Evolutionary conservation across 2,888 invertebrate genomes (phyloP).

Genomic region (Apomyelois bistriatella): DNA sequence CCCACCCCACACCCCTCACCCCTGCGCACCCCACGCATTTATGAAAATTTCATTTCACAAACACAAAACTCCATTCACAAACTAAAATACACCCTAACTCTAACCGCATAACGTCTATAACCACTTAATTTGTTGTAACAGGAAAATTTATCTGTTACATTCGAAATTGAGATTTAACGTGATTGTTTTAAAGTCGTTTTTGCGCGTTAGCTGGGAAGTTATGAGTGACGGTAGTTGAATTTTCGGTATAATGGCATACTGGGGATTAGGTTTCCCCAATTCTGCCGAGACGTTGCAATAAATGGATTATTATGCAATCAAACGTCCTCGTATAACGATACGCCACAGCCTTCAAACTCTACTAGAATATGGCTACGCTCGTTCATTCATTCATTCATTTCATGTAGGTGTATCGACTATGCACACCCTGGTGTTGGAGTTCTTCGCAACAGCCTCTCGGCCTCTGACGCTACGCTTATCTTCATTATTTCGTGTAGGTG

Average conservation of each 20-base stretch:
- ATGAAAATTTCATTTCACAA: conserved; percentile 77
- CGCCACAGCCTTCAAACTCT: conserved; percentile 7
- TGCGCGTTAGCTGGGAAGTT: conserved; percentile 31
- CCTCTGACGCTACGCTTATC: no score
- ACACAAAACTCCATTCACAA: conserved; percentile 41
- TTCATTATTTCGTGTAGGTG: no score
- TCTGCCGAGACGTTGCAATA: conserved; percentile 63
- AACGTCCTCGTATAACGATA: conserved; percentile 35
- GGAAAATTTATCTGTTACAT: conserved; percentile 42
- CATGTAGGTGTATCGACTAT: no score
- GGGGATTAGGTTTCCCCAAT: conserved; percentile 75
- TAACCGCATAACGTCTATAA: conserved; percentile 55
- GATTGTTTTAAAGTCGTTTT: conserved; percentile 44
- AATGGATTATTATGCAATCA: conserved; percentile 73
- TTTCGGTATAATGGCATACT: conserved; percentile 71
- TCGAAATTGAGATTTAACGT: conserved; percentile 52
- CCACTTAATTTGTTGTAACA: conserved; percentile 51
- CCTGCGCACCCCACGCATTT: conserved; percentile 46
- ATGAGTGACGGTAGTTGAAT: conserved; percentile 60
- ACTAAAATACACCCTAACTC: conserved; percentile 66
- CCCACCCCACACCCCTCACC: conserved; percentile 29
- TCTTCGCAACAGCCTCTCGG: no score
- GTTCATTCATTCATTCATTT: no score
- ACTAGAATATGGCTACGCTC: neutral
- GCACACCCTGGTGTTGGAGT: no score